phyloP scores from a whole-genome alignment of 30 jellyfish, hydroid and myxozoan species.

The Morbakka virulenta region DNA sequence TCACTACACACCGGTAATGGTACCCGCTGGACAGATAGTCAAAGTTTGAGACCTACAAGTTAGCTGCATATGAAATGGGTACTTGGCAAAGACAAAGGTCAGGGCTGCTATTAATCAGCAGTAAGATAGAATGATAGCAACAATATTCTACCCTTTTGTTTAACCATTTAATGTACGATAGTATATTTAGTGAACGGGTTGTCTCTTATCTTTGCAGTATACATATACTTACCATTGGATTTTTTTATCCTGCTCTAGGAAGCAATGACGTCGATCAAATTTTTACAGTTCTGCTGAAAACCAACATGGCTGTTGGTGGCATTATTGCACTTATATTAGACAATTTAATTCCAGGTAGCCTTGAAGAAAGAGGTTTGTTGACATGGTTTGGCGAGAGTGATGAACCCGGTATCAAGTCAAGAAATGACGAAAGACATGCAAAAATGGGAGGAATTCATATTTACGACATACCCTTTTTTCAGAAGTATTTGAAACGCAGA shows the following conservation, averaged over 20 bases:
- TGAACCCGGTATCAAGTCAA: conserved; percentile 2
- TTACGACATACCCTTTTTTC: conserved; percentile 57
- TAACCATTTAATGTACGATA: too few relatives aligned
- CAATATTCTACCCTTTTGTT: too few relatives aligned
- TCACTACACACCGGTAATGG: too few relatives aligned
- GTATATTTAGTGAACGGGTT: too few relatives aligned
- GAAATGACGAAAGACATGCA: background rate
- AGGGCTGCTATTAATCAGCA: too few relatives aligned
- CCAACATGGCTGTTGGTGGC: conserved; percentile 85
- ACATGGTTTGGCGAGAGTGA: too few relatives aligned
- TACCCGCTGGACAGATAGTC: too few relatives aligned
- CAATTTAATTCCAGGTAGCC: conserved; percentile 66
- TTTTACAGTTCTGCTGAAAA: conserved; percentile 53
- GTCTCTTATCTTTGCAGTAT: too few relatives aligned
- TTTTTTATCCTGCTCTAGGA: conserved; percentile 18
- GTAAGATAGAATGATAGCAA: too few relatives aligned
- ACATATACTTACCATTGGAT: background rate
- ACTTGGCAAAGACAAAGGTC: too few relatives aligned
- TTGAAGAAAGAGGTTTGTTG: conserved; percentile 72
- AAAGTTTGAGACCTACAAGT: too few relatives aligned
- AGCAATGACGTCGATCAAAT: conserved; percentile 62
- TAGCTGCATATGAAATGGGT: too few relatives aligned
- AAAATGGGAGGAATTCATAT: conserved; percentile 32
- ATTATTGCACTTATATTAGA: conserved; percentile 63
- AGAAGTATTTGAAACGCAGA: conserved; percentile 15